Evolutionary conservation across 2,888 invertebrate genomes (phyloP), one percentile per base, ranked within the genome.

Genomic region (Lycaena phlaeas): DNA sequence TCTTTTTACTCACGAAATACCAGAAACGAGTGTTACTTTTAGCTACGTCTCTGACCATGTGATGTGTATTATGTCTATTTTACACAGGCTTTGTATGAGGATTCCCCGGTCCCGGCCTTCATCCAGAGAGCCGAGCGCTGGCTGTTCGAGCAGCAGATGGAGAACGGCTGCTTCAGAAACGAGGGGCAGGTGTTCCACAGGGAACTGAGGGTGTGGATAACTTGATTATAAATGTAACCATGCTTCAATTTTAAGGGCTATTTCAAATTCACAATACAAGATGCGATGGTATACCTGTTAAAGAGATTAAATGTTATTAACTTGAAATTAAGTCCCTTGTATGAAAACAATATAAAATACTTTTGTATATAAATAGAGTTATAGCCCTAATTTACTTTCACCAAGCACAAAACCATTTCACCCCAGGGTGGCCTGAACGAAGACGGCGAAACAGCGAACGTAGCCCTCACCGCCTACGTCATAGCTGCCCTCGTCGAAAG

Each of bases 161-260:
- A 92, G 59, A 92, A 91, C 54, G 93, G 93, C 1, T 93, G 93
- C 64, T 94, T 93, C 69, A 85, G 88, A 2, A 85, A 87, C 29
- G 86, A 90, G 38, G 90, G 90, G 1, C 88, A 88, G 47, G 88
- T 92, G 17, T 90, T 92, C 48, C 91, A 91, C 54, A 85, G 86
- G 48, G 87, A 87, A 47, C 78, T 89, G 42, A 74, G 69, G 70
- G 85, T 85, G 44, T 2, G 12, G 1, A 12, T 14, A 30, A 14
- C 12, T 22, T 17, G 12, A 4, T 14, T n/a, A 14, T n/a, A n/a
- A n/a, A n/a, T 28, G 25, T 28, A 17, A 29, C 14, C 4, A n/a
- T n/a, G n/a, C n/a, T n/a, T n/a, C n/a, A n/a, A n/a, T n/a, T n/a
- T n/a, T n/a, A n/a, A n/a, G n/a, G n/a, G n/a, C n/a, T n/a, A n/a